phyloP scores from a whole-genome alignment of 2,888 invertebrate species.

The Phyllotreta striolata region DNA sequence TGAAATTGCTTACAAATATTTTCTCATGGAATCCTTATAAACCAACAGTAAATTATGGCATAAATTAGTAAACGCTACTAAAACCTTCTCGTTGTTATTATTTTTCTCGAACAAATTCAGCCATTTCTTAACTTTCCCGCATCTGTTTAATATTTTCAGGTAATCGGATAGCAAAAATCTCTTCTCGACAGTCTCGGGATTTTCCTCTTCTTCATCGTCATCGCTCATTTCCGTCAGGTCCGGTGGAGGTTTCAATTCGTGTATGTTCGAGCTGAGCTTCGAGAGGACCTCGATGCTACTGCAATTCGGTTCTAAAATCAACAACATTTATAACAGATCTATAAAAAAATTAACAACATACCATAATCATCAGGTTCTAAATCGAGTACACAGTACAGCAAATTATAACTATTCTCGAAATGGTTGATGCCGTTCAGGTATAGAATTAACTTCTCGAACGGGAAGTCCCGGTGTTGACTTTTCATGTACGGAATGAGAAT shows the following conservation, averaged over 20 bases:
- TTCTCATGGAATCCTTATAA: slow-evolving; percentile 82
- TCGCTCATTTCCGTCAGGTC: slow-evolving; percentile 64
- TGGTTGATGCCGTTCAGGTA: slow-evolving; percentile 55
- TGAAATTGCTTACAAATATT: slow-evolving; percentile 74
- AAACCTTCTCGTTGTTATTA: slow-evolving; percentile 53
- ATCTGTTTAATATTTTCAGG: slow-evolving; percentile 55
- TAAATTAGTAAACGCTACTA: slow-evolving; percentile 63
- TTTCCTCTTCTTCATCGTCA: slow-evolving; percentile 68
- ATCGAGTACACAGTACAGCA: slow-evolving; percentile 73
- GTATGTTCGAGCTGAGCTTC: slow-evolving; percentile 58
- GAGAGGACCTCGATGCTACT: slow-evolving; percentile 69
- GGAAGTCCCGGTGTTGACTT: slow-evolving; percentile 56
- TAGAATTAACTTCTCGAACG: slow-evolving; percentile 61
- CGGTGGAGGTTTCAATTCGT: slow-evolving; percentile 58
- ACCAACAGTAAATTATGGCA: slow-evolving; percentile 86
- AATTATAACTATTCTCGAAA: slow-evolving; percentile 63
- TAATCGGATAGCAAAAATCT: slow-evolving; percentile 56
- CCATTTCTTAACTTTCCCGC: slow-evolving; percentile 61
- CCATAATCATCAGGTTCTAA: slow-evolving; percentile 73
- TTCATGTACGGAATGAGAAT: slow-evolving; percentile 75
- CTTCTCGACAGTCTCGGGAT: slow-evolving; percentile 61
- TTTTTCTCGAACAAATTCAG: slow-evolving; percentile 62
- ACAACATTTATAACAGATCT: slow-evolving; percentile 2
- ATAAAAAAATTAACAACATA: slow-evolving; percentile 57
- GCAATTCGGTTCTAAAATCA: slow-evolving; percentile 61